Evolutionary conservation across 2,888 invertebrate species (phyloP).

Genomic region (Heliconius sara): DNA sequence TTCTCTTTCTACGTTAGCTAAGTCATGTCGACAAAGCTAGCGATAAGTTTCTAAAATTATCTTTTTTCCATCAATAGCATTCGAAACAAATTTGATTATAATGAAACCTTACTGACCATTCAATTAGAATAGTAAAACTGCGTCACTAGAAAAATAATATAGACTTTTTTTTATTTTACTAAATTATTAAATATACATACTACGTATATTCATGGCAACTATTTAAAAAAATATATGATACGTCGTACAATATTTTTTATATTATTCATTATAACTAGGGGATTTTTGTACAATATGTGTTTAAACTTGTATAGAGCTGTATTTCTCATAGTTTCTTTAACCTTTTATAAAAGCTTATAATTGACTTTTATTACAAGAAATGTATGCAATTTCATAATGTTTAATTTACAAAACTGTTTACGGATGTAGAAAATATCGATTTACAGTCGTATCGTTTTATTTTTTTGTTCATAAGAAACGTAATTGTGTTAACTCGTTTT

Average conservation of each 20-base stretch:
- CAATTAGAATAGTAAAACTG: too few relatives aligned
- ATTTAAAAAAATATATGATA: too few relatives aligned
- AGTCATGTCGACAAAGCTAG: not conserved
- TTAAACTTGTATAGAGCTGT: not conserved
- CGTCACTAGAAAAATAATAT: too few relatives aligned
- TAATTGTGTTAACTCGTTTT: slow-evolving; percentile 13
- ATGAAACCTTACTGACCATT: too few relatives aligned
- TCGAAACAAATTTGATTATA: not conserved
- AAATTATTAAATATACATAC: too few relatives aligned
- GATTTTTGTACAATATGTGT: not conserved
- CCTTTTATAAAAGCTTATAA: not conserved
- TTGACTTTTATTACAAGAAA: not conserved
- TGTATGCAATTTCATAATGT: slow-evolving; percentile 11
- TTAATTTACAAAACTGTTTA: slow-evolving; percentile 12
- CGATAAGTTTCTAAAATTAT: not conserved
- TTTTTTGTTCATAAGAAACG: not conserved
- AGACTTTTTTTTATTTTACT: too few relatives aligned
- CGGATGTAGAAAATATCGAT: slow-evolving; percentile 6
- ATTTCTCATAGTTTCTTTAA: not conserved
- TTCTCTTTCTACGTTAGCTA: not conserved
- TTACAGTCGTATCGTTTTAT: not conserved
- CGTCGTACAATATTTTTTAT: too few relatives aligned
- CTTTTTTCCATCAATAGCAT: not conserved
- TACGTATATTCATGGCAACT: too few relatives aligned
- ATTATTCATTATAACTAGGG: too few relatives aligned